A percentile compares a stretch with the other conserved stretches of the same genome.
Evolutionary conservation across 2,113 vertebrate genomes (phyloP).

Genomic region (Oenanthe melanoleuca): DNA sequence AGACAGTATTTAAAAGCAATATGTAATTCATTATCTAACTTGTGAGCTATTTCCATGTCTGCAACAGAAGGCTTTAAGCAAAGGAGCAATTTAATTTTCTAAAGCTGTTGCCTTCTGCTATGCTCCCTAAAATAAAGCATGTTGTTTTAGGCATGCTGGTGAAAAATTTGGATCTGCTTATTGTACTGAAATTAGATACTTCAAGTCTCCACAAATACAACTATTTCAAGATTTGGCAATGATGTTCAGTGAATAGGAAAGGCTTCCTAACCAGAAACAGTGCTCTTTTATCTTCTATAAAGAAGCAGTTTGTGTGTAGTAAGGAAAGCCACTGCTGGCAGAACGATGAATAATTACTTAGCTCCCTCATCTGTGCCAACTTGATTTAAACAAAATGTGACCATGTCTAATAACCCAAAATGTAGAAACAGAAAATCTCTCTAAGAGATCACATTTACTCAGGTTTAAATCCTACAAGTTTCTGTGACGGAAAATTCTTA

Average conservation of each 20-base stretch:
- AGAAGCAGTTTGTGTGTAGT: neutral
- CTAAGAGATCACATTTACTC: neutral
- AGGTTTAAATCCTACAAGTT: neutral
- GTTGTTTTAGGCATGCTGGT: neutral
- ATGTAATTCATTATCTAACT: neutral
- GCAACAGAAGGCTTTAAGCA: neutral
- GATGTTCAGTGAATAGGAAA: neutral
- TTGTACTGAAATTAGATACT: neutral
- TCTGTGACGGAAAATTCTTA: neutral
- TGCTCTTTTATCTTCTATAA: neutral
- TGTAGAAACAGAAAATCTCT: neutral
- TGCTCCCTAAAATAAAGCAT: neutral
- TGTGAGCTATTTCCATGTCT: neutral
- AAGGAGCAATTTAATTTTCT: neutral
- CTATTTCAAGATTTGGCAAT: neutral
- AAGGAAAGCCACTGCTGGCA: conserved; percentile 1
- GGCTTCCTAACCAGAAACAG: neutral
- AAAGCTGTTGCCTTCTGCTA: neutral
- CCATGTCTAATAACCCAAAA: neutral
- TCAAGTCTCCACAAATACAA: neutral
- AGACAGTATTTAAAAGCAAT: neutral
- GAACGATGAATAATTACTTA: neutral
- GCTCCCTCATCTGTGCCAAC: neutral
- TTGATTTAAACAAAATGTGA: neutral
- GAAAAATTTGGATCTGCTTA: neutral